Evolutionary conservation across 2,888 invertebrate genomes (phyloP), one percentile per base, ranked within the genome.

Genomic region (Fragum sueziense): DNA sequence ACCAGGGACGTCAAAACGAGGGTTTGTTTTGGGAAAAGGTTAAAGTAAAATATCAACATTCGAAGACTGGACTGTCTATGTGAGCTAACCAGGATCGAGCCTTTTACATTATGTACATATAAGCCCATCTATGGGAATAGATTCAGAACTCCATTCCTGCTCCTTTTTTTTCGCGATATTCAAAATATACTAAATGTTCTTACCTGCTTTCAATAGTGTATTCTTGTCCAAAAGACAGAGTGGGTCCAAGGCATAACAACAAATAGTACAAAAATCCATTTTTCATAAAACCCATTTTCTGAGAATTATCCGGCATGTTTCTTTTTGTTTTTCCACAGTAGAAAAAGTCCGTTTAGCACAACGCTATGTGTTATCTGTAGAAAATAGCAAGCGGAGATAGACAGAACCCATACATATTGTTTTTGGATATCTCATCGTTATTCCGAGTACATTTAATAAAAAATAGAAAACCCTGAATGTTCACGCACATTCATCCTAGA

Each of bases 391-490:
- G 27, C 27, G 27, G 29, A 27, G 57, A 57, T 9, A 57, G 57
- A 27, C 29, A 14, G 20, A 29, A 57, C 25, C 27, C 57, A 27
- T 29, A 29, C 57, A 29, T 57, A 25, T 57, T 29, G 57, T 14
- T 62, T 62, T 62, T 22, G n/a, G 62, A 33, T 34, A 33, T 0
- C 62, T 62, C 62, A 62, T 62, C 62, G 33, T 62, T 29, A 62
- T 33, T 34, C 62, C 62, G 17, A 62, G 62, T 62, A 62, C 62
- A n/a, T 62, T 62, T 62, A 62, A 62, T 62, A 62, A 62, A 62
- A 61, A 61, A n/a, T n/a, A n/a, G n/a, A n/a, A 62, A 34, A 47
- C 47, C n/a, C 34, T n/a, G n/a, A 33, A 62, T 34, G 34, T 34
- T 34, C 62, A 57, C 25, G 62, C 33, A 62, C 62, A 62, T 62